These are phyloP conservation scores for Neosilurus hyrtlii DNA, from an alignment of 2,797 vertebrate species.

Conservation along the genomic window DNA sequence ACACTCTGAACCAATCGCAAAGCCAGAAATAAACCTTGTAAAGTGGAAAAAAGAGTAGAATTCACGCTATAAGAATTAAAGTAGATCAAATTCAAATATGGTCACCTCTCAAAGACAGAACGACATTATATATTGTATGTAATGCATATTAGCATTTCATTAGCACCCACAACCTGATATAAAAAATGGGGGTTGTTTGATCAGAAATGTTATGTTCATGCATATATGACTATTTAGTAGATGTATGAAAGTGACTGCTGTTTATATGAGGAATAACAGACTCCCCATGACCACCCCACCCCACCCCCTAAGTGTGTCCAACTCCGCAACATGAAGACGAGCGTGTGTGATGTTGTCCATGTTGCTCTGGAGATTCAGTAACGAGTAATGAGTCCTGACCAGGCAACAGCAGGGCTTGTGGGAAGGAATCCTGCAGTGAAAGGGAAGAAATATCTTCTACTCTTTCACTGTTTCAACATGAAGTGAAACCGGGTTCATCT, in stretches of 20 bases:
- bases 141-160: too few species aligned
- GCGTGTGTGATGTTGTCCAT: not conserved
- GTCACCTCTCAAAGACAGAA: not conserved
- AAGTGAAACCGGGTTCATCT: conserved; percentile 31
- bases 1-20: not conserved
- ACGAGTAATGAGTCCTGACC: not conserved
- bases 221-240: not conserved
- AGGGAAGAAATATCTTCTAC: conserved; percentile 14
- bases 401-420: not conserved
- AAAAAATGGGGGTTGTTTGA: not conserved
- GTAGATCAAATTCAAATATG: not conserved
- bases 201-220: too few species aligned
- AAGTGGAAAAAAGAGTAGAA: not conserved
- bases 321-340: not conserved
- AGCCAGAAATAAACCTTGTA: not conserved
- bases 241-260: too few species aligned
- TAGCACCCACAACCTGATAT: not conserved
- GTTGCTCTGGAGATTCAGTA: conserved; percentile 12
- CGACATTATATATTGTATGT: not conserved
- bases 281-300: not conserved
- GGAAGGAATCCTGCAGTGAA: not conserved
- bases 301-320: too few species aligned
- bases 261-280: not conserved
- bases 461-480: conserved; percentile 33
- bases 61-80: not conserved